phyloP scores from a whole-genome alignment of 2,113 vertebrate genomes.

The Cepphus grylle region DNA sequence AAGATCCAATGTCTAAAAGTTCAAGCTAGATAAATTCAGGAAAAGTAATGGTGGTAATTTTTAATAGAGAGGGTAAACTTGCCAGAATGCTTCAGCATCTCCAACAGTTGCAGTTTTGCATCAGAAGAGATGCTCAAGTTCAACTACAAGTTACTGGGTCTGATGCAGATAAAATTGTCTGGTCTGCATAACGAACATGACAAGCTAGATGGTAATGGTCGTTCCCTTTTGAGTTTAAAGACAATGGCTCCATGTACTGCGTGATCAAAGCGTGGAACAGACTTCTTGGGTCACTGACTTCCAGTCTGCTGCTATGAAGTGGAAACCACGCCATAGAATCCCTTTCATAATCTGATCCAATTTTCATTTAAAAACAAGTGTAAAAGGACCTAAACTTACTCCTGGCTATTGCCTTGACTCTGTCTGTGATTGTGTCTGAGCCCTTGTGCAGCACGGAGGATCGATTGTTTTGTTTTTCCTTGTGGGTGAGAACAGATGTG shows the following conservation, averaged over 20 bases:
- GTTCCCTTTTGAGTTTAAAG: neutral
- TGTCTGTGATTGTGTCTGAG: neutral
- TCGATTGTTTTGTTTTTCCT: neutral
- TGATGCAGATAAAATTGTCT: neutral
- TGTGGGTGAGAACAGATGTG: neutral
- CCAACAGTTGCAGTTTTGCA: neutral
- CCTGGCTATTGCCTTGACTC: neutral
- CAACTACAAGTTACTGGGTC: neutral
- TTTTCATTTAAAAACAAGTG: neutral
- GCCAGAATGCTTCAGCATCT: neutral
- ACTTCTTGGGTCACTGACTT: neutral
- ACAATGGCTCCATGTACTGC: neutral
- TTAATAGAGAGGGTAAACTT: neutral
- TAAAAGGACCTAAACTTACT: neutral
- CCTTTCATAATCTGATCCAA: neutral
- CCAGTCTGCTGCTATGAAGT: neutral
- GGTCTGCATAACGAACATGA: rapidly evolving
- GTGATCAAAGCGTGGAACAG: neutral
- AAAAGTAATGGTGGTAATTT: neutral
- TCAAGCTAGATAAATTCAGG: neutral
- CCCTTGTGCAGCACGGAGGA: neutral
- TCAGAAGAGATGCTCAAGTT: neutral
- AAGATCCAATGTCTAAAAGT: neutral
- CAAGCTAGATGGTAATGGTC: neutral
- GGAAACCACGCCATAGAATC: neutral